phyloP scores from a whole-genome alignment of 2,797 vertebrate species.

The Gadopsis marmoratus region DNA sequence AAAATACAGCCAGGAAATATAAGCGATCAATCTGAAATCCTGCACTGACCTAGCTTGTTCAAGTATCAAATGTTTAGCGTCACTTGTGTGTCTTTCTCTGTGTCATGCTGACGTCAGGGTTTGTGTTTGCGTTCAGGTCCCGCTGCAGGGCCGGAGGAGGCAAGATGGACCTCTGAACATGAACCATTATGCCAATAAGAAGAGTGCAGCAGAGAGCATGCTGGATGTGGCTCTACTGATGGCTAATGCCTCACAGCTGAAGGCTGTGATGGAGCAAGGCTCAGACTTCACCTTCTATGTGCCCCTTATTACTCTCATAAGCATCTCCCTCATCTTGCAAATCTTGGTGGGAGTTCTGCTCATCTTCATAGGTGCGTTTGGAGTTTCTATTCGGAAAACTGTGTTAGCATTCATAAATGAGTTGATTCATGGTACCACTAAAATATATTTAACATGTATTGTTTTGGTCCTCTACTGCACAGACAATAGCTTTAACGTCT shows the following conservation, averaged over 20 bases:
- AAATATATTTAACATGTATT: neutral
- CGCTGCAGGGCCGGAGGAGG: neutral
- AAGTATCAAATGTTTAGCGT: neutral
- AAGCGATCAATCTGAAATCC: neutral
- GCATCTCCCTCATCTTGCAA: constrained; percentile 92
- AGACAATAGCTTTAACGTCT: neutral
- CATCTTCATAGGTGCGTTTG: constrained; percentile 93
- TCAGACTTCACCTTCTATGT: constrained; percentile 86
- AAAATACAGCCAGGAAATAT: neutral
- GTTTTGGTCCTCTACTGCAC: neutral
- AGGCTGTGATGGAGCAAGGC: constrained; percentile 93
- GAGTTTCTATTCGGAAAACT: neutral
- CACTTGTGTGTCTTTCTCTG: neutral
- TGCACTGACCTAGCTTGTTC: neutral
- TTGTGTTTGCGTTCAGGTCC: constrained; percentile 65
- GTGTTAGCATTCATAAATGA: neutral
- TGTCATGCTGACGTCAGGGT: constrained; percentile 26
- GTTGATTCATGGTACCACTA: neutral
- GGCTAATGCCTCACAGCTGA: constrained; percentile 98
- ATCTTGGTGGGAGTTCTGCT: constrained; percentile 92
- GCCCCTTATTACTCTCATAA: constrained; percentile 91
- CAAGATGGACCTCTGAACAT: constrained; percentile 87
- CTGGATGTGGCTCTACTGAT: constrained; percentile 96
- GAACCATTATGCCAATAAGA: constrained; percentile 98
- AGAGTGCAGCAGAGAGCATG: constrained; percentile 97